These are phyloP conservation scores for Hiodon tergisus DNA, from an alignment of 2,113 vertebrate species.

Conservation along the genomic window DNA sequence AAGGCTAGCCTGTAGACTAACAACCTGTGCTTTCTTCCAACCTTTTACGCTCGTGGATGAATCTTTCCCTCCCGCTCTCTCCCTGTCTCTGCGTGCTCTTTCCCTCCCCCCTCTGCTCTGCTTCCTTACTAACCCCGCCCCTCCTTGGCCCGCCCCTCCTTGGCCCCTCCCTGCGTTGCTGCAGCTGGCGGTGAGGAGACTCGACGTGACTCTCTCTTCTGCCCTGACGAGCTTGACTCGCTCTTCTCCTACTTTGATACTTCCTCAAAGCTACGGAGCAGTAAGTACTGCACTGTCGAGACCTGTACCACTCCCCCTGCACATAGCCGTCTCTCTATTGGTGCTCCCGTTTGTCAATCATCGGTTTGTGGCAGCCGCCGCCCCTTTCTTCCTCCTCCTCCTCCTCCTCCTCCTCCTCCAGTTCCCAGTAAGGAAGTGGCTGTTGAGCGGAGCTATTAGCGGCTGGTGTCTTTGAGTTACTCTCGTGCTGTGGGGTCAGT, in stretches of 20 bases:
- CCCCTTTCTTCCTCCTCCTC: background rate
- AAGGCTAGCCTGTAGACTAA: slow-evolving; percentile 21
- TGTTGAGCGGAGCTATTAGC: no score
- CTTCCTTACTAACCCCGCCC: slow-evolving; percentile 67
- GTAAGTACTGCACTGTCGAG: slow-evolving; percentile 65
- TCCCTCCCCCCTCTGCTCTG: slow-evolving; percentile 69
- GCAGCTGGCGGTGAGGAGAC: slow-evolving; percentile 84
- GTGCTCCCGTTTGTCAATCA: background rate
- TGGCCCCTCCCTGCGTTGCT: slow-evolving; percentile 49
- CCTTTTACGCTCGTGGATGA: background rate
- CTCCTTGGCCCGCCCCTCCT: slow-evolving; percentile 38
- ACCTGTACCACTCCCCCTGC: slow-evolving; percentile 52
- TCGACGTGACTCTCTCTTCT: slow-evolving; percentile 90
- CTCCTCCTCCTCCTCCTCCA: no score
- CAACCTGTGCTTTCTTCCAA: slow-evolving; percentile 4
- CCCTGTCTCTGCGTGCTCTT: slow-evolving; percentile 14
- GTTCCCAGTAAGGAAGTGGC: no score
- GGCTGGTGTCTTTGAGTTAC: no score
- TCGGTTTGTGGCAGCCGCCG: background rate
- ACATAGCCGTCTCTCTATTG: slow-evolving; percentile 43
- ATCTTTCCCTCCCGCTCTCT: slow-evolving; percentile 51
- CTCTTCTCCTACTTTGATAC: slow-evolving; percentile 98
- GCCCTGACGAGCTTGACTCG: slow-evolving; percentile 94
- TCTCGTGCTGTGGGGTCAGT: no score
- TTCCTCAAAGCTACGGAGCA: slow-evolving; percentile 75